phyloP scores from a whole-genome alignment of 2,113 vertebrate genomes.

The Mirza zaza region DNA sequence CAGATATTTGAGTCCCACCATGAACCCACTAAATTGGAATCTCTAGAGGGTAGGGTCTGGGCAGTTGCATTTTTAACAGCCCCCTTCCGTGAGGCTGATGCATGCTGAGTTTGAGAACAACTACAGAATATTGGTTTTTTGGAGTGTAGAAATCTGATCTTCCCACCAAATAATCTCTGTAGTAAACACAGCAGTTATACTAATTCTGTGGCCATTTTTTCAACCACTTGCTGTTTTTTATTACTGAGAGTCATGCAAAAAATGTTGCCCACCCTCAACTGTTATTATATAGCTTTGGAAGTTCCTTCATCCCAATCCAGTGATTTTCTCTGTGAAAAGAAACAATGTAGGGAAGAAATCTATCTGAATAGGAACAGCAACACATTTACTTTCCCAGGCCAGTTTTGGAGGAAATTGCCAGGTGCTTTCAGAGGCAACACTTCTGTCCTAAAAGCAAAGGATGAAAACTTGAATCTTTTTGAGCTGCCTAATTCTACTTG shows the following conservation, averaged over 20 bases:
- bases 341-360: constrained; percentile 36
- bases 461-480: neutral
- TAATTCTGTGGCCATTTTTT: constrained; percentile 47
- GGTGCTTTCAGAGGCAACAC: constrained; percentile 17
- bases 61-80: neutral
- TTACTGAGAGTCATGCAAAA: constrained; percentile 44
- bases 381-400: constrained; percentile 31
- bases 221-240: constrained; percentile 57
- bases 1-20: neutral
- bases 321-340: constrained; percentile 55
- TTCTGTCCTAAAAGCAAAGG: neutral
- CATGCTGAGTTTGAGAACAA: neutral
- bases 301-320: constrained; percentile 34
- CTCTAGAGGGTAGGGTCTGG: neutral
- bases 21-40: neutral
- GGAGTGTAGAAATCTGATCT: neutral
- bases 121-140: neutral
- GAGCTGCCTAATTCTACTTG: neutral
- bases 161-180: neutral
- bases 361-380: constrained; percentile 6
- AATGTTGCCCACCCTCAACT: constrained; percentile 51
- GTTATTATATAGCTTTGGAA: constrained; percentile 43
- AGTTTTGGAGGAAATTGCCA: constrained; percentile 14
- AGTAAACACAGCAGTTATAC: neutral
- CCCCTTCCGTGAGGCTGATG: neutral